phyloP scores from a whole-genome alignment of 2,888 invertebrate species.

The Plagodis dolabraria region DNA sequence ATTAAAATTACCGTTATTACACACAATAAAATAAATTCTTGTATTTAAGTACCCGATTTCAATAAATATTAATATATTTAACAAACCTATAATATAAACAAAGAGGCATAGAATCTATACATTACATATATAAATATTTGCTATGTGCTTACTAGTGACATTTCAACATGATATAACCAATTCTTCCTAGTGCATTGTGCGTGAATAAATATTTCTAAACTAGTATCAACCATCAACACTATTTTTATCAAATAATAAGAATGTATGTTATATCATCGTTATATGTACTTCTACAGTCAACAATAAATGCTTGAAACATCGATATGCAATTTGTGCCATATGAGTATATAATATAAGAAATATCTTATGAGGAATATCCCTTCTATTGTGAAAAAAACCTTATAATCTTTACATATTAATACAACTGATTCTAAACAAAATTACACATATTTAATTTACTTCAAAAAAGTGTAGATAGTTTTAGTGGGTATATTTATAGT shows the following conservation, averaged over 20 bases:
- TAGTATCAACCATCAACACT: constrained; percentile 16
- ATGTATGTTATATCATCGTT: neutral
- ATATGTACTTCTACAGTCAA: constrained; percentile 21
- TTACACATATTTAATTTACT: neutral
- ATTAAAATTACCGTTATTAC: neutral
- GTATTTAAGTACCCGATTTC: constrained; percentile 23
- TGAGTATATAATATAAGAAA: constrained; percentile 6
- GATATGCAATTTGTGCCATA: neutral
- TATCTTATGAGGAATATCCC: constrained; percentile 4
- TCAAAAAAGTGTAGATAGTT: constrained; percentile 10
- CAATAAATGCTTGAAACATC: constrained; percentile 20
- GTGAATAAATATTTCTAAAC: constrained; percentile 28
- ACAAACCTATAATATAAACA: constrained; percentile 25
- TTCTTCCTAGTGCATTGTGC: constrained; percentile 39
- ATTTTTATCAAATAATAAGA: too few species aligned
- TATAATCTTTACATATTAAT: too few species aligned
- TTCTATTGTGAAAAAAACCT: constrained; percentile 10
- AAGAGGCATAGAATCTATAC: constrained; percentile 29
- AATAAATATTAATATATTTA: constrained; percentile 16
- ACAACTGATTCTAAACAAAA: too few species aligned
- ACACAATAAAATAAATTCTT: constrained; percentile 21
- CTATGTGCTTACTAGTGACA: constrained; percentile 36
- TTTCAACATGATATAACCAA: constrained; percentile 33
- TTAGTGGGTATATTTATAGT: constrained; percentile 5
- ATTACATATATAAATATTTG: constrained; percentile 23